Conservation (phyloP, 2,797 vertebrate species). For the Bufotes viridis region DNA sequence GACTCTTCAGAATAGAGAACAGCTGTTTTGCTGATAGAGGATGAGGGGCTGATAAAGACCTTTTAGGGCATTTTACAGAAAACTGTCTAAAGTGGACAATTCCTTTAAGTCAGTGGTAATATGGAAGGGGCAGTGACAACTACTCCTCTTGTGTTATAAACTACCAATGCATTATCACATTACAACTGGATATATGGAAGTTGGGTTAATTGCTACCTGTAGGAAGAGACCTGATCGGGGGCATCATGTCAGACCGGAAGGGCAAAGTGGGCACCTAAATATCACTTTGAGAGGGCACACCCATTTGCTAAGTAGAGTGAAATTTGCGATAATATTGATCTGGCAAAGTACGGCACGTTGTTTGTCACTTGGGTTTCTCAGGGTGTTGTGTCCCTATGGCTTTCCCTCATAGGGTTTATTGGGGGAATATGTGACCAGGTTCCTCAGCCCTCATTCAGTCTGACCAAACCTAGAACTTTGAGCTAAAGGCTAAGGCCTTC, state of each 20-base stretch:
- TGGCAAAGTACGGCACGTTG: background rate
- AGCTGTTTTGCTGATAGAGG: background rate
- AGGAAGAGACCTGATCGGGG: too few relatives aligned
- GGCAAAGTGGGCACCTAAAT: background rate
- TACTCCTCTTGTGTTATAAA: background rate
- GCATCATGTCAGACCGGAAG: too few relatives aligned
- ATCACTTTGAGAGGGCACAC: too few relatives aligned
- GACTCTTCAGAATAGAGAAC: background rate
- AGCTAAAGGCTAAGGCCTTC: too few relatives aligned
- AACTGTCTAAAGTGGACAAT: background rate
- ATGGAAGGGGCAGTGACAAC: background rate
- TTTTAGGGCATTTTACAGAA: background rate
- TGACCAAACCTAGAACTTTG: background rate
- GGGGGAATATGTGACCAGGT: too few relatives aligned
- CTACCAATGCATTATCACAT: background rate
- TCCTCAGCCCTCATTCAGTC: background rate
- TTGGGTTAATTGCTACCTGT: too few relatives aligned
- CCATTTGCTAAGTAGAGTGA: background rate
- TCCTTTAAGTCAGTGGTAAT: background rate
- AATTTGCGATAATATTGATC: too few relatives aligned
- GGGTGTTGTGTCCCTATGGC: background rate
- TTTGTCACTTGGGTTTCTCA: background rate
- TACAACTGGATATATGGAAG: too few relatives aligned
- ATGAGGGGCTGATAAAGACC: background rate
- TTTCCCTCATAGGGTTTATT: background rate